A percentile compares a stretch with the other conserved stretches of the same genome.
Conservation (phyloP, 2,113 vertebrate genomes). For the Microcebus jonahi region DNA sequence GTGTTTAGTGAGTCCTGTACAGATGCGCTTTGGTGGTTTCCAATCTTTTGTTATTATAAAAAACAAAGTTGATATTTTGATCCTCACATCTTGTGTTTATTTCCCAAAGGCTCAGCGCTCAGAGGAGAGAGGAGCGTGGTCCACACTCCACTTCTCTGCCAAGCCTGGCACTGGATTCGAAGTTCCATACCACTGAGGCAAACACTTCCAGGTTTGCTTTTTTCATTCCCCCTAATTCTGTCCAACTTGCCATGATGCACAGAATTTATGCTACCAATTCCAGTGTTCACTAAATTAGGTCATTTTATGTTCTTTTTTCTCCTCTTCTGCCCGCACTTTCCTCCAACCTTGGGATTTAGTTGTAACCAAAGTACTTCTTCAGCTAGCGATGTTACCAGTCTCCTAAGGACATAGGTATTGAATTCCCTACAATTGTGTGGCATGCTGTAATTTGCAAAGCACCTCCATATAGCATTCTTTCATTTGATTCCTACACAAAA, state of each 20-base stretch:
- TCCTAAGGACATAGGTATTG: not conserved
- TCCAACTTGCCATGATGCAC: not conserved
- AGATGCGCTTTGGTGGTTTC: not conserved
- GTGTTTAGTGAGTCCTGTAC: not conserved
- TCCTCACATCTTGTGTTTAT: not conserved
- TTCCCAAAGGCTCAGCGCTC: not conserved
- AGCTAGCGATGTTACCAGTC: not conserved
- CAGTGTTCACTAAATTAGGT: not conserved
- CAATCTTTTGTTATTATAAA: slow-evolving; percentile 21
- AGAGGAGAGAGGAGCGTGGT: not conserved
- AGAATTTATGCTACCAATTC: not conserved
- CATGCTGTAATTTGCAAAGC: not conserved
- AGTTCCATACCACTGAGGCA: not conserved
- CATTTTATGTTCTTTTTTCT: not conserved
- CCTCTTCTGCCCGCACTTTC: not conserved
- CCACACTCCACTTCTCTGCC: not conserved
- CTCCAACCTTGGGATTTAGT: not conserved
- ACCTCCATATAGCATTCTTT: not conserved
- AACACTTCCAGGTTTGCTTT: not conserved
- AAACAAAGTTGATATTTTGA: not conserved
- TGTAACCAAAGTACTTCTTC: not conserved
- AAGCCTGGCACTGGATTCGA: not conserved
- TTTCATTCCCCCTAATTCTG: not conserved
- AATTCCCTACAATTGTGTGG: not conserved
- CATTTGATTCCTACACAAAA: not conserved